Base-by-base conservation (phyloP, 2,888 invertebrate species). In the Tachina grossa region DNA sequence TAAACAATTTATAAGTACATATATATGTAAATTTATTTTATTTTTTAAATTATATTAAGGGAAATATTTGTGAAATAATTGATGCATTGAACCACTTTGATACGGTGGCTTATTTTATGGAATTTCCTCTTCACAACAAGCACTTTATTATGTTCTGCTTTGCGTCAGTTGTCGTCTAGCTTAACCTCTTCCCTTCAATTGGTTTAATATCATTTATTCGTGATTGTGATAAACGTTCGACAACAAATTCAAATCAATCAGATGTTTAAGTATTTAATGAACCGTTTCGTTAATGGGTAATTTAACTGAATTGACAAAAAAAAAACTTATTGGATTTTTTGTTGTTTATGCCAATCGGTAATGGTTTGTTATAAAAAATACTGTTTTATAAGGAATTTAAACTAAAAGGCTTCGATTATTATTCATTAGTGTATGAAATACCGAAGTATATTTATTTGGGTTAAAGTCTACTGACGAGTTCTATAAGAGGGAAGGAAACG, bases 211-310 rank as follows among this genome's bases (percentile, higher is more conserved):
- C 59, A 49, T 16, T 31, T 4, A 22, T 9, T 43, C 55, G 22
- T 11, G 45, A 39, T 47, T 41, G 10, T 9, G 22, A 3, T 39
- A 65, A 65, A 9, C 45, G 39, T 41, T 55, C 19, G 53, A 55
- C 16, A 57, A 51, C 71, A 55, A 69, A 55, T 76, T 47, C 39
- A 68, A 82, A 69, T 82, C 61, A 76, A 75, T 76, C 63, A 69
- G 49, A 63, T 76, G 69, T 69, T 82, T 82, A 76, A 47, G 68
- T 49, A 65, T 69, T 72, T 68, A 80, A 75, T 79, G 79, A 79
- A 75, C 55, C 79, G 55, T 79, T 79, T 83, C 51, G 68, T 75
- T 65, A 49, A 69, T 69, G 22, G 31, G 31, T 61, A 9, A 51
- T 69, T 69, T 51, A 69, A 69, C 31, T 61, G 43, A 61, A 53